Conservation (phyloP, 2,113 vertebrate genomes). For the Antechinus stuartii region DNA sequence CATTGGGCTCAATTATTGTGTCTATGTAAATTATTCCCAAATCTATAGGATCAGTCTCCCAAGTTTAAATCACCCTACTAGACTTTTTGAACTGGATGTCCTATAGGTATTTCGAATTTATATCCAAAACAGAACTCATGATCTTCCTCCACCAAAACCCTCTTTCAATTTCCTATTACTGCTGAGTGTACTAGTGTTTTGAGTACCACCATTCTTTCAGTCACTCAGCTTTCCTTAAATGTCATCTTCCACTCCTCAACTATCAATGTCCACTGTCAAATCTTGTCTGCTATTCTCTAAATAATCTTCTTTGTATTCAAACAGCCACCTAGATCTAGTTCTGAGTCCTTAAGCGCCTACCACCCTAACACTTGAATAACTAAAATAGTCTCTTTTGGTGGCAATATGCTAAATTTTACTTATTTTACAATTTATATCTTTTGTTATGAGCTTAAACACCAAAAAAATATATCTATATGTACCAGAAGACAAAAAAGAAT, state of each 20-base stretch:
- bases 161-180: not conserved
- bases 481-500: not conserved
- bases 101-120: not conserved
- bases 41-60: not conserved
- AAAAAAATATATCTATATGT: not conserved
- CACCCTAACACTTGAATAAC: not conserved
- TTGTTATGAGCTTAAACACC: not conserved
- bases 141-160: not conserved
- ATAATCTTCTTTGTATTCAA: not conserved
- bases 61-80: not conserved
- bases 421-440: not conserved
- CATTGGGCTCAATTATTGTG: not conserved
- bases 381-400: not conserved
- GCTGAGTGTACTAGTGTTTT: not conserved
- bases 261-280: not conserved
- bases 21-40: not conserved
- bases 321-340: not conserved
- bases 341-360: not conserved
- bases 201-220: not conserved
- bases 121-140: not conserved
- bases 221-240: not conserved
- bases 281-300: not conserved
- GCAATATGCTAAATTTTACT: not conserved
- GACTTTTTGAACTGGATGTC: not conserved
- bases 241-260: not conserved